Evolutionary conservation across 2,113 vertebrate genomes (phyloP).

Genomic region (Anseranas semipalmata): DNA sequence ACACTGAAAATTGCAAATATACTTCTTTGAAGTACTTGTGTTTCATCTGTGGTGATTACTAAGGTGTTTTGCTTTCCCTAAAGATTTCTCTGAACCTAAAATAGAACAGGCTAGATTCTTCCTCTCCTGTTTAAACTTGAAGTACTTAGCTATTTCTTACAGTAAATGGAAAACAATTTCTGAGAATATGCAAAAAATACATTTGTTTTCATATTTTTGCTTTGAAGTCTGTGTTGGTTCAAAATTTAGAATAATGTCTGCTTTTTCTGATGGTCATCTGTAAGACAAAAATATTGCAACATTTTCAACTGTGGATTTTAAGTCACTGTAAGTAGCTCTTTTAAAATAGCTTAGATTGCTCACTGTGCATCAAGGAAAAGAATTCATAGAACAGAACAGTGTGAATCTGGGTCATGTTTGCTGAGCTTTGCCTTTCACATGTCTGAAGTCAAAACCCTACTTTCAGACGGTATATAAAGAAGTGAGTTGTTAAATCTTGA

Average conservation of each 20-base stretch:
- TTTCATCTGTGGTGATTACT: conserved; percentile 57
- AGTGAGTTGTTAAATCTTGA: neutral
- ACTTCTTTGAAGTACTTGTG: conserved; percentile 42
- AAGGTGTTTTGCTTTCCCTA: conserved; percentile 15
- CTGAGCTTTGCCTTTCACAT: conserved; percentile 19
- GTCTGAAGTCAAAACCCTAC: neutral
- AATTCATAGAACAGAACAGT: neutral
- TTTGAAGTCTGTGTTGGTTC: neutral
- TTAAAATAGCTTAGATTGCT: neutral
- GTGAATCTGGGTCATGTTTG: conserved; percentile 37
- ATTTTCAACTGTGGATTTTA: neutral
- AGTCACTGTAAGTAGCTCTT: neutral
- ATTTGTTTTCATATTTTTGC: neutral
- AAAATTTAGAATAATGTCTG: neutral
- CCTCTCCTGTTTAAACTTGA: neutral
- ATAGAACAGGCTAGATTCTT: conserved; percentile 25
- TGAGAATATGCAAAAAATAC: neutral
- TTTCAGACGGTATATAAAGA: conserved; percentile 7
- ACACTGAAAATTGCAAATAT: conserved; percentile 41
- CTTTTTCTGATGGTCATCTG: neutral
- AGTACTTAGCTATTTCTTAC: neutral
- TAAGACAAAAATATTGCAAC: neutral
- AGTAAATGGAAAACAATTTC: neutral
- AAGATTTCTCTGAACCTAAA: conserved; percentile 56
- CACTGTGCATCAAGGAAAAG: neutral